Evolutionary conservation across 2,888 invertebrate genomes (phyloP), one percentile per base, ranked within the genome.

Genomic region (Priocnemis perturbator): DNA sequence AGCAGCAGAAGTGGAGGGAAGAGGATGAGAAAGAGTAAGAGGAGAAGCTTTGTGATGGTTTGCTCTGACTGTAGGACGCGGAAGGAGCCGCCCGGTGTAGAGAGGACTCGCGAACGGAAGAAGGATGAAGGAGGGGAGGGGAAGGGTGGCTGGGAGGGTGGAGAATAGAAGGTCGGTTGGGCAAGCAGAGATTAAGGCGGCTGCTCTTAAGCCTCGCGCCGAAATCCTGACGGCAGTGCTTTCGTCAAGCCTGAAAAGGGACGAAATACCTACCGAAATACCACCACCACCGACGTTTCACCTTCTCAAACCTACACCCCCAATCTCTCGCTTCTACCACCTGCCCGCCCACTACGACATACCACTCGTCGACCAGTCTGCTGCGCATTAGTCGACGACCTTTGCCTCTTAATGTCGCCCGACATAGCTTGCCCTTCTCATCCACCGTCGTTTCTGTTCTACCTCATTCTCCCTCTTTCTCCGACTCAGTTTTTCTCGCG

Each of bases 171-270:
- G 81, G 73, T 77, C 68, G 77, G 76, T 75, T 74, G 79, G 73
- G 74, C 77, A 81, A 81, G 78, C 74, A 73, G 76, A 84, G 82
- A 83, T 83, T 80, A 83, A 84, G 82, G 79, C 76, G 74, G 78
- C 73, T 74, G 80, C 81, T 81, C 79, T 84, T 81, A 79, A 84
- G 79, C 74, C 74, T 70, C 74, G 59, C 77, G 79, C 78, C 76
- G 65, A 83, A 83, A 83, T 83, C 76, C 81, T 79, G 78, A 71
- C 71, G 68, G 65, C 44, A 48, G 56, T 44, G 45, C 68, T 80
- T 81, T 81, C 73, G 69, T 60, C 69, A 45, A 55, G 63, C 68
- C 73, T 69, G 70, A 79, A 83, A 79, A 82, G 81, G 76, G 74
- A 78, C 78, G 81, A 78, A 79, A 70, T 71, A 79, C 64, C 37